Base-by-base conservation (phyloP, 2,113 vertebrate species). In the Cervus canadensis region DNA sequence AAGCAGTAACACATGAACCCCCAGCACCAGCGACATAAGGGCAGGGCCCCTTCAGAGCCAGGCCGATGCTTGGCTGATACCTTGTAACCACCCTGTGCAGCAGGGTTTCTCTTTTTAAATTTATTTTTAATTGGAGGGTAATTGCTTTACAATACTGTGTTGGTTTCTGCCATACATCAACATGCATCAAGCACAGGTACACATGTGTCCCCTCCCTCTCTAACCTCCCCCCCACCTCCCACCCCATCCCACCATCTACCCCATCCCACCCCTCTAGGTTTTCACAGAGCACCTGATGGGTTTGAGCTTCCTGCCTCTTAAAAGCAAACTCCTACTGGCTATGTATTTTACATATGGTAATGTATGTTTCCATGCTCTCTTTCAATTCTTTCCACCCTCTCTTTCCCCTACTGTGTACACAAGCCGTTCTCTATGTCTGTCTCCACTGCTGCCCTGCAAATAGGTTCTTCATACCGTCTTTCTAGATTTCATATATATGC, bases 1-100 rank as follows among this genome's bases (percentile, higher is more conserved):
- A 21, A 54, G 10, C 36, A 6, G 11, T 48, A 17, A 4, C 0
- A 60, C 9, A 6, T 3, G 21, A 12, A 56, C 1, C 7, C 23
- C 19, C 52, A 30, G 16, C 7, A 0, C 40, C 6, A 2, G 60
- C 13, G 2, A n/a, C 30, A 6, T 2, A 4, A 14, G 4, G 19
- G 17, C 30, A 3, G 28, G 21, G 30, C 26, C 36, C 5, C 71
- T 25, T 5, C 7, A 7, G 25, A 33, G 30, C 19, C 40, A 11
- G n/a, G 30, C 10, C 3, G 0, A 4, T 1, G 16, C 26, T 13
- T 30, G 40, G 10, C 40, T 26, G 11, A 76, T 33, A 26, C 12
- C 36, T 4, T 7, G 57, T 25, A 30, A 36, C 56, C 12, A 3
- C 40, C 15, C 59, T 60, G 3, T 2, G 21, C 84, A 50, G 11